Base-by-base conservation (phyloP, 1,140 invertebrate species). In the Sycophaga agraensis region DNA sequence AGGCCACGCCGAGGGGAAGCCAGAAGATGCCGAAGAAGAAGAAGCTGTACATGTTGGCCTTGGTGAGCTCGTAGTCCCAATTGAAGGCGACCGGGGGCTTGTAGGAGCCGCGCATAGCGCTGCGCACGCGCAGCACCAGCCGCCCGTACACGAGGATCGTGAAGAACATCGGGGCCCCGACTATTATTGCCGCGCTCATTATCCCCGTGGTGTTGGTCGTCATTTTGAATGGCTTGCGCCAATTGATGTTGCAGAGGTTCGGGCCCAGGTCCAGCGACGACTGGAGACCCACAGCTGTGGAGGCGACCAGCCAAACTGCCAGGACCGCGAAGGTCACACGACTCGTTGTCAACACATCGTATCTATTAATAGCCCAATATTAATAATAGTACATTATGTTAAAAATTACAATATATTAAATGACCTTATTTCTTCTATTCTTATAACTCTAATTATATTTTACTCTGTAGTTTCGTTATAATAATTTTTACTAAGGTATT, bases 11-110 rank as follows among this genome's bases (percentile, higher is more conserved):
- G 56, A 89, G 88, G 0, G 89, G 89, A n/a, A 86, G 61, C 90
- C 90, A 91, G 61, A 87, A 85, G 0, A 84, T 48, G 1, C 86
- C 72, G 70, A 87, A 90, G 37, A 88, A 65, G 16, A 86, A 45
- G 71, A 86, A 90, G 64, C 87, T 87, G 53, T 77, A 81, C 42
- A 87, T 80, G 72, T 91, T 91, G 17, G 87, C 81, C 61, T 84
- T 82, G 59, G 86, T 83, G 0, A 88, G 75, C 3, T 84, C 83
- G 65, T 83, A 85, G 68, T 91, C 88, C 79, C 83, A 84, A 14
- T 82, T 81, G 70, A 85, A 89, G n/a, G 83, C 80, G 4, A 83
- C 50, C 2, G 85, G 85, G 1, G 85, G 85, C 63, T 85, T 88
- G 77, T 87, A 89, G 26, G 82, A 84, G 2, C 82, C 76, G 53